Evolutionary conservation across 2,797 vertebrate genomes (phyloP).

Genomic region (Pteronotus mesoamericanus): DNA sequence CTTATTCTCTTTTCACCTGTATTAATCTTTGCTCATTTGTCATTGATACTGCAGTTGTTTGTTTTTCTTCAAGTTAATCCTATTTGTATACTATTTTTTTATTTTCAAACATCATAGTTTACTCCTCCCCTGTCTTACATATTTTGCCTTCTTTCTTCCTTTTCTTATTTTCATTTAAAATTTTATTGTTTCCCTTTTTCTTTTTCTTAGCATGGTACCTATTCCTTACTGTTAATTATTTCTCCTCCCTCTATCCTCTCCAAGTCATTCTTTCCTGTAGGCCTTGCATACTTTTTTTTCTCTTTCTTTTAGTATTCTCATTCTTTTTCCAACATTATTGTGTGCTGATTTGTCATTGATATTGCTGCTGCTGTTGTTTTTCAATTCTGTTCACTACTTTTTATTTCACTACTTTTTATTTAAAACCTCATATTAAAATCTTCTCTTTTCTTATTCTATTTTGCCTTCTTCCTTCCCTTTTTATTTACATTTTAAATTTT

Average conservation of each 20-base stretch:
- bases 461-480: too few species aligned
- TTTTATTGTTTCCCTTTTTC: neutral
- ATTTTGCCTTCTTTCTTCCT: neutral
- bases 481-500: too few species aligned
- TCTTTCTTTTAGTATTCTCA: too few species aligned
- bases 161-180: neutral
- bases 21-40: neutral
- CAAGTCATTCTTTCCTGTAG: neutral
- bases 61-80: neutral
- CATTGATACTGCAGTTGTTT: neutral
- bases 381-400: too few species aligned
- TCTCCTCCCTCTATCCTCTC: neutral
- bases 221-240: neutral
- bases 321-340: too few species aligned
- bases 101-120: neutral
- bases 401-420: too few species aligned
- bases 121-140: neutral
- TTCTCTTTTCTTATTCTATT: too few species aligned
- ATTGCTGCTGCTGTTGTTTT: too few species aligned
- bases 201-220: neutral
- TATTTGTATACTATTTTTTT: neutral
- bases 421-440: too few species aligned
- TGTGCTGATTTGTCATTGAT: too few species aligned
- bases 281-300: too few species aligned
- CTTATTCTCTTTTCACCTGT: neutral